A percentile compares a stretch with the other conserved stretches of the same genome.
phyloP scores from a whole-genome alignment of 2,113 vertebrate genomes.

The Vicugna pacos region DNA sequence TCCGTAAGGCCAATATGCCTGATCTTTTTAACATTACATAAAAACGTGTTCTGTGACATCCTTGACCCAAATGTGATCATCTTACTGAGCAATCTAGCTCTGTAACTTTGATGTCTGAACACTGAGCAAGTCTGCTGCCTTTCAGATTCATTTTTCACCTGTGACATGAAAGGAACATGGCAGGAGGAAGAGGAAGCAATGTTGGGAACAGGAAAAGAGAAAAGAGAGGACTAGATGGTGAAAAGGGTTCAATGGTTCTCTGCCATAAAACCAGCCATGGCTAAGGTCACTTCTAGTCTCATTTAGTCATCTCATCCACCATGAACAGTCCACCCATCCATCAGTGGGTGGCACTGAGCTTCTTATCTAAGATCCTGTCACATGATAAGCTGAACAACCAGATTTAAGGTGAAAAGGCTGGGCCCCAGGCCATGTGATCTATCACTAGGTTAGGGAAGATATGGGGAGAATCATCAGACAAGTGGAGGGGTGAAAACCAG shows the following conservation, averaged over 20 bases:
- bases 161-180: background rate
- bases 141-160: background rate
- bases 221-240: background rate
- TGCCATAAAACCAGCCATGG: background rate
- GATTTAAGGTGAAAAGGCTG: background rate
- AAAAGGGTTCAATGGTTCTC: background rate
- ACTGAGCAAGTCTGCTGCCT: background rate
- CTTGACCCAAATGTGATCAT: background rate
- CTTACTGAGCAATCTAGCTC: background rate
- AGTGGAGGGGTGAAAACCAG: background rate
- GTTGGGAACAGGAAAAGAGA: background rate
- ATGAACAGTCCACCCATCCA: background rate
- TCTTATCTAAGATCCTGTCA: background rate
- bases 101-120: background rate
- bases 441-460: background rate
- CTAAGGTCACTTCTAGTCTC: background rate
- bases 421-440: background rate
- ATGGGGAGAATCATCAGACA: background rate
- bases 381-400: background rate
- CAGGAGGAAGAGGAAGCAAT: background rate
- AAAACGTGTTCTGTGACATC: background rate
- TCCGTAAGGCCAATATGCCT: background rate
- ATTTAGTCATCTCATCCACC: background rate
- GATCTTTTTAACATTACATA: slow-evolving; percentile 10
- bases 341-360: background rate